phyloP scores from a whole-genome alignment of 2,797 vertebrate species.

The Pantherophis alleghaniensis region DNA sequence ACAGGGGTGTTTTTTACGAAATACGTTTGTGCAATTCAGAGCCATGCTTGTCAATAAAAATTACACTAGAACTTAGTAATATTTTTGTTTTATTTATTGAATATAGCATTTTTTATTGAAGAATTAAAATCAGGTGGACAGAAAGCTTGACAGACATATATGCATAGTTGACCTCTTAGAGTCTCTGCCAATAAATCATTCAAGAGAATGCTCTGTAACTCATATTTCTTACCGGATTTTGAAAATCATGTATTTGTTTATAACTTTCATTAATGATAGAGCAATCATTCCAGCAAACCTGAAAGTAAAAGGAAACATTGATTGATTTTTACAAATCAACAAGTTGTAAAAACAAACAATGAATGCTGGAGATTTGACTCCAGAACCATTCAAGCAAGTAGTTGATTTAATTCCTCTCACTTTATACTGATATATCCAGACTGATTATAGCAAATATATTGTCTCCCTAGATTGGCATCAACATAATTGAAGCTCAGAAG shows the following conservation, averaged over 20 bases:
- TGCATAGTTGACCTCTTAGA: not conserved
- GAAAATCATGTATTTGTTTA: not conserved
- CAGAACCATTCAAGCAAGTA: not conserved
- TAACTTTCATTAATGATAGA: not conserved
- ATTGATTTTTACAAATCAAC: not conserved
- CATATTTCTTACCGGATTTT: not conserved
- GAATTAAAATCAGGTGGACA: not conserved
- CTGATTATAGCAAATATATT: conserved; percentile 3
- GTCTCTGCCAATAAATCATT: not conserved
- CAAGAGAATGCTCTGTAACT: not conserved
- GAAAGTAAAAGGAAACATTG: not conserved
- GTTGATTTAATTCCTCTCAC: not conserved
- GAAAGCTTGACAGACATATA: not conserved
- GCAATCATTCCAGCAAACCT: not conserved
- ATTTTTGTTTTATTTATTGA: not conserved
- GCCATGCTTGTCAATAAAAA: not conserved
- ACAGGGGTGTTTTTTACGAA: not conserved
- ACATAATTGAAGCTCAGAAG: conserved; percentile 90
- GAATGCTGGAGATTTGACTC: not conserved
- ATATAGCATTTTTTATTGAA: not conserved
- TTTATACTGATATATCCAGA: not conserved
- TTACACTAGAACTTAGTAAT: not conserved
- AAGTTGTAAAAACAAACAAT: not conserved
- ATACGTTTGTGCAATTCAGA: not conserved
- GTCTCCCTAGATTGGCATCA: conserved; percentile 81